These are phyloP conservation scores for Anguilla rostrata DNA, from an alignment of 2,113 vertebrate genomes.

Conservation along the genomic window DNA sequence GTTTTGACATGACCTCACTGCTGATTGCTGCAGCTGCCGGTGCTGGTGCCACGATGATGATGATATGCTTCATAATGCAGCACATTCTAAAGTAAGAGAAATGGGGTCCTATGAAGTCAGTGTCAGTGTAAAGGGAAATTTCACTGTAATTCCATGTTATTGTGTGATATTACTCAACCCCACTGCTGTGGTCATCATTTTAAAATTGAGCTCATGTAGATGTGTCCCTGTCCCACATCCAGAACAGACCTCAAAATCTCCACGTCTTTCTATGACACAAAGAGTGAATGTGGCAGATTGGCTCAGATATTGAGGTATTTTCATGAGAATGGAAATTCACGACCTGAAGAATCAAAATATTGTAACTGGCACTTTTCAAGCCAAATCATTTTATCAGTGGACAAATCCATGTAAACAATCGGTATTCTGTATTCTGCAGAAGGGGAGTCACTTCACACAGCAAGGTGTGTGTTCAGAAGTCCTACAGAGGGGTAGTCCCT, in stretches of 20 bases:
- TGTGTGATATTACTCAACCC: not conserved
- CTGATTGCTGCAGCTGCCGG: slow-evolving; percentile 49
- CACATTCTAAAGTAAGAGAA: slow-evolving; percentile 48
- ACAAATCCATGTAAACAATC: not conserved
- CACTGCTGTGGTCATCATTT: too few relatives aligned
- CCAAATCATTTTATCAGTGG: not conserved
- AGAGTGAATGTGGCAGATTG: too few relatives aligned
- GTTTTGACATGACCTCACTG: slow-evolving; percentile 42
- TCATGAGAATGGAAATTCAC: not conserved
- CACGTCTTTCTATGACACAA: too few relatives aligned
- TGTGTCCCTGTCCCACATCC: too few relatives aligned
- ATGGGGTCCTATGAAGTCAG: not conserved
- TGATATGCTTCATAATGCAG: slow-evolving; percentile 50
- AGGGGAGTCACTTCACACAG: too few relatives aligned
- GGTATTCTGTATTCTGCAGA: too few relatives aligned
- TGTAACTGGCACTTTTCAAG: not conserved
- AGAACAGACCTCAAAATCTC: too few relatives aligned
- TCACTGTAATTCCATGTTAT: too few relatives aligned
- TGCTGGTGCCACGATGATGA: slow-evolving; percentile 48
- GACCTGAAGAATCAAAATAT: not conserved
- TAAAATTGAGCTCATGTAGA: too few relatives aligned
- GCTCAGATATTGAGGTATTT: too few relatives aligned
- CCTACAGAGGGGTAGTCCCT: too few relatives aligned
- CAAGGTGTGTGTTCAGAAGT: too few relatives aligned
- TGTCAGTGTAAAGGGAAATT: not conserved